Base-by-base conservation (phyloP, 2,888 invertebrate species). In the Julus scanicus region DNA sequence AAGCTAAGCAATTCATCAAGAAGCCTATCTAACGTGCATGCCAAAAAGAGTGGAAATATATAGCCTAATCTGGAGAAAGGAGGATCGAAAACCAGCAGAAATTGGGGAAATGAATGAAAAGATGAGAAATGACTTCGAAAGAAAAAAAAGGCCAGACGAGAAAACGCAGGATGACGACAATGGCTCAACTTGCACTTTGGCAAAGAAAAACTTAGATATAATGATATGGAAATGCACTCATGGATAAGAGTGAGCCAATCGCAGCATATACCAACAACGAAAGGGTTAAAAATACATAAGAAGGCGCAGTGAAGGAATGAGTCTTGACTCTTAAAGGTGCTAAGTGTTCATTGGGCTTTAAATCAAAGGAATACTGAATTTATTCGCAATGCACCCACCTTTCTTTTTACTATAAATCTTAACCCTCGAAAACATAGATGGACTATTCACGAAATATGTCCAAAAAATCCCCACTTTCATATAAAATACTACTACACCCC, bases 1-100 rank as follows among this genome's bases (percentile, higher is more conserved):
- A 80, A 80, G 80, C 80, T 80, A 80, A 80, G 80, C 80, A 80
- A 80, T 80, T 80, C 80, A 80, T 80, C 80, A 80, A 80, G 80
- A 80, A 80, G 80, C 80, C 80, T 80, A 80, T 80, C 80, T 80
- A 80, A 80, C 80, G 80, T 80, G 80, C 80, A 80, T 80, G 80
- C 80, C 80, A 80, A 80, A 80, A 80, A 80, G 80, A 80, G 80
- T 80, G 80, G 80, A 80, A 80, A 80, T 80, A 80, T 80, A 80
- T 80, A 80, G 80, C 80, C 80, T 80, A 80, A 80, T 80, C 80
- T 80, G 80, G 80, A 80, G 80, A 80, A 80, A 80, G 80, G 80
- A 80, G 80, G 80, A 80, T 80, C 80, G 80, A 80, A 80, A 63
- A 80, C 37, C 37, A 80, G 80, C 20, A 80, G 80, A 80, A 80